Conservation (phyloP, 2,888 invertebrate species). For the Torymus texanus region DNA sequence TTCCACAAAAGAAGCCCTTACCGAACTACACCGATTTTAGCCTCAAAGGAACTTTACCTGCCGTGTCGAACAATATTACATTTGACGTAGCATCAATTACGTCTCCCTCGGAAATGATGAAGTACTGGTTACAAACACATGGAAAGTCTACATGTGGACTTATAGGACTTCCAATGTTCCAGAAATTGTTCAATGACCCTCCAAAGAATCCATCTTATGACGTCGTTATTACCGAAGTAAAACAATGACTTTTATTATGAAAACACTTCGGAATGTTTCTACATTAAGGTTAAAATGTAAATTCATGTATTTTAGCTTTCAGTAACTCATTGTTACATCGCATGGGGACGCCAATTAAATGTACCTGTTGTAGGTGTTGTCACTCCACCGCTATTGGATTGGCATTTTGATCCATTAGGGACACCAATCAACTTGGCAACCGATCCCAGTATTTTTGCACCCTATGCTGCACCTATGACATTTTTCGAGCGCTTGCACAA, state of each 20-base stretch:
- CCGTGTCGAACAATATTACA: slow-evolving; percentile 65
- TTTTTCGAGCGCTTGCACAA: slow-evolving; percentile 28
- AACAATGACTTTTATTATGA: background rate
- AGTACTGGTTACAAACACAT: slow-evolving; percentile 28
- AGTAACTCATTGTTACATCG: slow-evolving; percentile 64
- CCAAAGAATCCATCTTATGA: slow-evolving; percentile 58
- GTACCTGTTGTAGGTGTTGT: slow-evolving; percentile 63
- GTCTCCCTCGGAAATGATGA: too few species aligned
- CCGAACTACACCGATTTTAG: slow-evolving; percentile 67
- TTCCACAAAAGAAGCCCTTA: slow-evolving; percentile 62
- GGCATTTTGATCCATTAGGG: slow-evolving; percentile 50
- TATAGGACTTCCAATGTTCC: slow-evolving; percentile 54
- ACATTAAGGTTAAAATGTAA: background rate
- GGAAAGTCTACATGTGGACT: slow-evolving; percentile 9
- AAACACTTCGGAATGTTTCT: background rate
- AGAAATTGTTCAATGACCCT: slow-evolving; percentile 57
- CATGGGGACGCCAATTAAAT: slow-evolving; percentile 65
- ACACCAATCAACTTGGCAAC: background rate
- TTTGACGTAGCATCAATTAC: slow-evolving; percentile 10
- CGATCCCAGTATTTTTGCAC: background rate
- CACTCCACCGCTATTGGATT: slow-evolving; percentile 61
- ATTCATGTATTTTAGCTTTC: slow-evolving; percentile 61
- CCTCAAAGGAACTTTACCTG: slow-evolving; percentile 58
- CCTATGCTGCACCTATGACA: background rate
- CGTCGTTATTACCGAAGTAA: slow-evolving; percentile 58